Base-by-base conservation (phyloP, 92 coral and sea anemone genomes). In the Epizoanthus fatuus region DNA sequence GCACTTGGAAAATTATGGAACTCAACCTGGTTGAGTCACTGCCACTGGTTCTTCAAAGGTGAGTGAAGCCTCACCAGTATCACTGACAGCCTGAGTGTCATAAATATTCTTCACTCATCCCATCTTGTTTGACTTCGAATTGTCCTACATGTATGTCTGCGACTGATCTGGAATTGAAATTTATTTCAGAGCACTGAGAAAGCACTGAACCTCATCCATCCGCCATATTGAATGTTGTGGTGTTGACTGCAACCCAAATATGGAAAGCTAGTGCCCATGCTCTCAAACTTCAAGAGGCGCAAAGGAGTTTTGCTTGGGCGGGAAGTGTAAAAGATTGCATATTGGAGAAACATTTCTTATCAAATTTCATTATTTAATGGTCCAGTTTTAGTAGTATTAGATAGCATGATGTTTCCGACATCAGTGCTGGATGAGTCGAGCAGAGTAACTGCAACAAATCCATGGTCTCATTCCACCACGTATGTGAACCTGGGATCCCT, bases 381-480 rank as follows among this genome's bases (percentile, higher is more conserved):
- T 47, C 0, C 2, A 47, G 9, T 47, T 49, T 49, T 49, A 8
- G 13, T 8, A 49, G 53, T 8, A 49, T 49, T 49, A 2, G 53
- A 49, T 12, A 49, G 69, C 8, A 80, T 13, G 56, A 89, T 94
- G 93, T 71, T 74, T 22, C 89, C 65, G 22, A 17, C 68, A 10
- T 68, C 85, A n/a, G 59, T 40, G 4, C 51, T 69, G 35, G 93
- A 90, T 13, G 80, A 62, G 69, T 66, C 79, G 3, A 38, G 79
- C 49, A 72, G 81, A 32, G 72, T 42, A 38, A 56, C 57, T 69
- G 69, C 81, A n/a, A 32, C 84, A 63, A 97, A 97, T 74, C 99
- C 99, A 0, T 97, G 99, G 99, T 93, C 98, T 37, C 90, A 97
- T 5, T 89, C 99, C 11, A 93, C 93, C 15, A 81, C 98, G 3